Conservation (phyloP, 2,797 vertebrate genomes). For the Microtus agrestis region DNA sequence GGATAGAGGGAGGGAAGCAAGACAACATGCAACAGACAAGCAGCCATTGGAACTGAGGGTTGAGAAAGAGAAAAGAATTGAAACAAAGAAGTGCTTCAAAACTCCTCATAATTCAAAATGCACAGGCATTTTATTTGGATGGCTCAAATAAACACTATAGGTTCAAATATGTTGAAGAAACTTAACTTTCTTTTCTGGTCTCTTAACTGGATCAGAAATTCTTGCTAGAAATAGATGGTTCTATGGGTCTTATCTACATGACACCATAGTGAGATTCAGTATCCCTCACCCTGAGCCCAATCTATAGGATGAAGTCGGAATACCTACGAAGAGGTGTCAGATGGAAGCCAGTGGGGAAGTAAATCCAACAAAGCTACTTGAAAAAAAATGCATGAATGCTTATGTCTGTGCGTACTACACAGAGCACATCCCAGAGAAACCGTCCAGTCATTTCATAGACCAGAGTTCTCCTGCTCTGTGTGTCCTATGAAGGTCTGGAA, state of each 20-base stretch:
- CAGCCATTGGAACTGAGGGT: neutral
- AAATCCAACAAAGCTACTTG: conserved; percentile 37
- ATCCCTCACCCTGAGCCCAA: neutral
- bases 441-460: conserved; percentile 37
- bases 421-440: conserved; percentile 12
- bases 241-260: neutral
- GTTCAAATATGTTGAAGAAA: neutral
- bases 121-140: neutral
- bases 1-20: neutral
- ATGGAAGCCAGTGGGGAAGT: conserved; percentile 34
- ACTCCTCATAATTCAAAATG: conserved; percentile 56
- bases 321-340: neutral
- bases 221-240: neutral
- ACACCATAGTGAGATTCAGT: conserved; percentile 26
- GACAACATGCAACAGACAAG: neutral
- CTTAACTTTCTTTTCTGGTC: neutral
- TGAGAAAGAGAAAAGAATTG: conserved; percentile 10
- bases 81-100: neutral
- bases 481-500: conserved; percentile 43
- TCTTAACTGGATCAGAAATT: neutral
- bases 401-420: neutral
- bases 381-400: neutral
- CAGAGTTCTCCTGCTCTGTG: neutral
- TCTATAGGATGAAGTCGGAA: neutral
- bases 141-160: neutral